Evolutionary conservation across 2,113 vertebrate genomes (phyloP).

Genomic region (Hemiscyllium ocellatum): DNA sequence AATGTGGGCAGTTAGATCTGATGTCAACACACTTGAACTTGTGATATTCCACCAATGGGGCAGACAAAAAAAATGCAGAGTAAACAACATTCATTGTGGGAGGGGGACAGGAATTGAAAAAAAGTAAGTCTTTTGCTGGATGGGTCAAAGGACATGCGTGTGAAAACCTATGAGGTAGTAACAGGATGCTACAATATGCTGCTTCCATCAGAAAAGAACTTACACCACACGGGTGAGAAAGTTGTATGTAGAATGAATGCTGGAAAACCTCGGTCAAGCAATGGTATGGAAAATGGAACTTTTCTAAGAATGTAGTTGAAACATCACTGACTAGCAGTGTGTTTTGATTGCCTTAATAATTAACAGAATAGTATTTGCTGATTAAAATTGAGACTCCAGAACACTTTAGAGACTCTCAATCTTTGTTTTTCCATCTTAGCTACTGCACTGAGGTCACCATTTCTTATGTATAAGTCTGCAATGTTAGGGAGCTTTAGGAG

Average conservation of each 20-base stretch:
- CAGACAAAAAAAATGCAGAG: not conserved
- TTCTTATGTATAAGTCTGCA: not conserved
- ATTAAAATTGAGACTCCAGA: not conserved
- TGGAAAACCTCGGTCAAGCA: not conserved
- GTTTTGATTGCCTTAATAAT: not conserved
- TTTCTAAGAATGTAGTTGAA: not conserved
- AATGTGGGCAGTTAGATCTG: not conserved
- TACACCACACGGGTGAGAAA: not conserved
- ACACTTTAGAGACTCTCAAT: not conserved
- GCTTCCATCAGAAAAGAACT: not conserved
- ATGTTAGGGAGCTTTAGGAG: not conserved
- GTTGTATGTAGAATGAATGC: not conserved
- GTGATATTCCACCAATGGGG: not conserved
- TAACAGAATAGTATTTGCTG: not conserved
- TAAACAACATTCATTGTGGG: not conserved
- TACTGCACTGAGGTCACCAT: not conserved
- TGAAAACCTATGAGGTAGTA: not conserved
- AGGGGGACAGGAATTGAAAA: not conserved
- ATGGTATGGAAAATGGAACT: not conserved
- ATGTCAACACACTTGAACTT: not conserved
- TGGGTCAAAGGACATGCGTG: not conserved
- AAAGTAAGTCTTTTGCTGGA: not conserved
- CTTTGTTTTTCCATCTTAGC: not conserved
- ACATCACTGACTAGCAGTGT: not conserved
- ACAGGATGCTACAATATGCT: not conserved